phyloP scores from a whole-genome alignment of 30 jellyfish, hydroid and myxozoan genomes.

The Mastigias papua region DNA sequence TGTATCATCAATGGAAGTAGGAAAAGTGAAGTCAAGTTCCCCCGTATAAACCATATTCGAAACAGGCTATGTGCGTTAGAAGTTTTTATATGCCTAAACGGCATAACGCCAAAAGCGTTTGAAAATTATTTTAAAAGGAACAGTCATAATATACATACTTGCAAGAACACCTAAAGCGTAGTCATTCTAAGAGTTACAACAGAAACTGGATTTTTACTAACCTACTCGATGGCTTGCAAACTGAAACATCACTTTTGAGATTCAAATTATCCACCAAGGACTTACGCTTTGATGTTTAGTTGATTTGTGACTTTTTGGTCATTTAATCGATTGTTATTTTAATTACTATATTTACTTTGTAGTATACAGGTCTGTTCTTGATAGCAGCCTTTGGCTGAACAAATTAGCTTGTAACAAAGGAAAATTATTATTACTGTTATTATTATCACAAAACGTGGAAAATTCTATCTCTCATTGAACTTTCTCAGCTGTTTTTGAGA shows the following conservation, averaged over 20 bases:
- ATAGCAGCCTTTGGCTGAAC: background rate
- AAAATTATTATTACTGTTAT: background rate
- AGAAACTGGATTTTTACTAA: background rate
- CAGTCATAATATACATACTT: slow-evolving; percentile 4
- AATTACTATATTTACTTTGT: background rate
- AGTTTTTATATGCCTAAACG: slow-evolving; percentile 1
- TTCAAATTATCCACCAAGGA: slow-evolving; percentile 16
- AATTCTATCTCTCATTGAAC: too few relatives aligned
- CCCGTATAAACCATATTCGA: too few relatives aligned
- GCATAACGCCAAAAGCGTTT: slow-evolving; percentile 48
- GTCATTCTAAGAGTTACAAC: slow-evolving; percentile 10
- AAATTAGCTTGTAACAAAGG: background rate
- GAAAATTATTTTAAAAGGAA: slow-evolving; percentile 14
- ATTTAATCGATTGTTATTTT: too few relatives aligned
- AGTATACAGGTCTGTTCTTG: slow-evolving; percentile 4
- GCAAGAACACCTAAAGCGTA: background rate
- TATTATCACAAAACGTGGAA: too few relatives aligned
- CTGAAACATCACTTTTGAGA: slow-evolving; percentile 15
- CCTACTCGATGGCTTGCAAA: too few relatives aligned
- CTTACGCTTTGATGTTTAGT: slow-evolving; percentile 1
- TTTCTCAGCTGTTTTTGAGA: too few relatives aligned
- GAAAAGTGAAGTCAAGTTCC: too few relatives aligned
- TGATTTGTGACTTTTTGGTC: background rate
- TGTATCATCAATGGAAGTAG: too few relatives aligned
- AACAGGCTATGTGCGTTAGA: slow-evolving; percentile 21